Base-by-base conservation (phyloP, 2,797 vertebrate genomes). In the Typhlichthys eigenmanni region DNA sequence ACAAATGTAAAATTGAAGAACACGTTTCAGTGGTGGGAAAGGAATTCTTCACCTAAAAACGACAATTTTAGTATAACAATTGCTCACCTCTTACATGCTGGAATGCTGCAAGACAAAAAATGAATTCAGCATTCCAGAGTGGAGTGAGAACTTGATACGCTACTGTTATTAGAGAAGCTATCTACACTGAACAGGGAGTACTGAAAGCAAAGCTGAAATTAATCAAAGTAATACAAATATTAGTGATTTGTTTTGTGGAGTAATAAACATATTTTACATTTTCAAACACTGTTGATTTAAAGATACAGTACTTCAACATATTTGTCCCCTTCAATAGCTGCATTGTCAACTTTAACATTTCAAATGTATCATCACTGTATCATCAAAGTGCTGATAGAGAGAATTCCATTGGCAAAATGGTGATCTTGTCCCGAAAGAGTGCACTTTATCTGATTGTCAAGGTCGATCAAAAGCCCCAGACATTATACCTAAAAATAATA, bases 381-480 rank as follows among this genome's bases (percentile, higher is more conserved):
- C 60, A 47, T 29, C 56, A 59, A 52, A 64, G 50, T 72, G 70
- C 66, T 85, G 76, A 80, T 59, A 72, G 5, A 80, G 71, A 85
- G 78, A 72, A 64, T 14, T 9, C 52, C 47, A 45, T 64, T 63
- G 10, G 72, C 38, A 52, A 16, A 16, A 17, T 64, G 47, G 12
- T 43, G 66, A 73, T 76, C n/a, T 67, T 72, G 64, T 29, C 32
- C 48, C 60, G 67, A 67, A 68, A 52, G 52, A 56, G 68, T 50
- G 66, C 56, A 64, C 46, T 75, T 61, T 70, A 62, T 71, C 68
- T 83, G 90, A 92, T 92, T 92, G 90, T 92, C 90, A 65, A 74
- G 63, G 64, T 77, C 59, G 50, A 62, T 74, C 62, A 63, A 62
- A 68, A 70, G 24, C 24, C 24, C 24, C 24, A 29, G 53, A 52